These are phyloP conservation scores for Pygmarrhopalites habei DNA, from an alignment of 1,140 invertebrate genomes.

Conservation along the genomic window DNA sequence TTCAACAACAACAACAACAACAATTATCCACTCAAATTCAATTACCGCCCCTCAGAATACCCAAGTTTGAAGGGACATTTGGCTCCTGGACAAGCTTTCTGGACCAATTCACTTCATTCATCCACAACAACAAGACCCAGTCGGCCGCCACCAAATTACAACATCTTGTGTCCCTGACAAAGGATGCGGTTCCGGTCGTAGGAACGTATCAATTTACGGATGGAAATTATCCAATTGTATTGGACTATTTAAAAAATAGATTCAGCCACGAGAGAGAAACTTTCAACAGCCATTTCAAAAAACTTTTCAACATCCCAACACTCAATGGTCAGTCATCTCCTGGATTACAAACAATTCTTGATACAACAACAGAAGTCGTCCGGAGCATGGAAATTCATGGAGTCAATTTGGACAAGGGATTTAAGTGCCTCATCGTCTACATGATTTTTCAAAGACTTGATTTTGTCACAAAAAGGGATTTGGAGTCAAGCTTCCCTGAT, in stretches of 20 bases:
- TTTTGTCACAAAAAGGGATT: not conserved
- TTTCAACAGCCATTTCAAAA: not conserved
- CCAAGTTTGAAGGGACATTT: not conserved
- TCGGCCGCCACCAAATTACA: not conserved
- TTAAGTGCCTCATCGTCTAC: not conserved
- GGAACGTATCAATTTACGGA: not conserved
- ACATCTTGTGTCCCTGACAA: not conserved
- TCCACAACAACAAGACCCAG: not conserved
- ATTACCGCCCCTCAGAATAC: not conserved
- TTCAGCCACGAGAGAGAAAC: conserved; percentile 1
- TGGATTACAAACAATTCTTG: not conserved
- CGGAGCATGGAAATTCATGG: not conserved
- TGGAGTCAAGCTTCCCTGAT: not conserved
- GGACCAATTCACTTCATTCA: not conserved
- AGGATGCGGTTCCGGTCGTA: not conserved
- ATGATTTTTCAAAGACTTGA: not conserved
- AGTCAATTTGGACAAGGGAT: not conserved
- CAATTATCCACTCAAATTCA: too few relatives aligned
- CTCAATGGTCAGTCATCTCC: not conserved
- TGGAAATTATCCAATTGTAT: conserved; percentile 1
- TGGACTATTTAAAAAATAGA: not conserved
- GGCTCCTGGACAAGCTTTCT: not conserved
- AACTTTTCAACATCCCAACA: not conserved
- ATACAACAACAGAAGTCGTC: not conserved
- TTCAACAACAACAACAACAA: too few relatives aligned